Evolutionary conservation across 2,797 vertebrate species (phyloP).

Genomic region (Petrocephalus sullivani): DNA sequence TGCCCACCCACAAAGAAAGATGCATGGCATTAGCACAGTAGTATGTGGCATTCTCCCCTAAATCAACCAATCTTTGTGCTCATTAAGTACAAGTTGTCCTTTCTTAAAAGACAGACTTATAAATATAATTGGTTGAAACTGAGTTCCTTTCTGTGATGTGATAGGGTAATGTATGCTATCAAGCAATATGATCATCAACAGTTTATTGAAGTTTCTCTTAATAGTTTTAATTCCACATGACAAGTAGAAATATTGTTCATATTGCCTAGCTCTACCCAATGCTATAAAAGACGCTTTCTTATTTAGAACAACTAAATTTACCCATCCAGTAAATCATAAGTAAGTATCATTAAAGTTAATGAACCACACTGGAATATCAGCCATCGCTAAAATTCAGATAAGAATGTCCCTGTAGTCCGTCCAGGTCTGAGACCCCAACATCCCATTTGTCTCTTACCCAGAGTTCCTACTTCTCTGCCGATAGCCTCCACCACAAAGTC

Average conservation of each 20-base stretch:
- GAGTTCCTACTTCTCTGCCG: conserved; percentile 85
- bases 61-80: not conserved
- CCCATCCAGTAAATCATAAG: not conserved
- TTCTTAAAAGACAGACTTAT: not conserved
- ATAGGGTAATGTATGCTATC: not conserved
- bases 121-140: not conserved
- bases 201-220: not conserved
- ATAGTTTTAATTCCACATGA: not conserved
- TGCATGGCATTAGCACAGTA: not conserved
- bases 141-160: not conserved
- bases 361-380: not conserved
- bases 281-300: not conserved
- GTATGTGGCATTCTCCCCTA: not conserved
- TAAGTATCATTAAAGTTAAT: not conserved
- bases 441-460: conserved; percentile 67
- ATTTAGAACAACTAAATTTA: not conserved
- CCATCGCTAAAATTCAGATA: not conserved
- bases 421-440: not conserved
- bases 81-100: not conserved
- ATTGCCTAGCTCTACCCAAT: not conserved
- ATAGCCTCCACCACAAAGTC: conserved; percentile 95
- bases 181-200: not conserved
- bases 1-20: conserved; percentile 39
- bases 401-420: not conserved
- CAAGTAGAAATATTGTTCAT: not conserved